Evolutionary conservation across 2,113 vertebrate genomes (phyloP), one percentile per base, ranked within the genome.

Genomic region (Elachura formosa): DNA sequence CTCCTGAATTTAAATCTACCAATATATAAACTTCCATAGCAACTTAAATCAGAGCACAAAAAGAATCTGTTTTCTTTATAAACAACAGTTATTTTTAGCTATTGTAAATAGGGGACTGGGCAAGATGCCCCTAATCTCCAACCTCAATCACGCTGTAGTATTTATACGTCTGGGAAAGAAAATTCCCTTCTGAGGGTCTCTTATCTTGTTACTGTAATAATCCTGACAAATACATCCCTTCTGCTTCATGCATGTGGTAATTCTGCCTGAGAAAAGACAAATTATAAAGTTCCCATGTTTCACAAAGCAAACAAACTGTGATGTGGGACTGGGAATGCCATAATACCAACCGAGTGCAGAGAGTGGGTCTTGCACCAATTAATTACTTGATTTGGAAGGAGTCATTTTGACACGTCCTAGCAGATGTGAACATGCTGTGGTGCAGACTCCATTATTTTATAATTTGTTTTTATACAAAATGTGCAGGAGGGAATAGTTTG

Each of bases 1-100:
- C 74, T 84, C 36, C 58, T 84, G 89, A 91, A 94, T 87, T 82
- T 56, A 92, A 91, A 79, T 84, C 68, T 75, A 48, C 62, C 16
- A 54, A 75, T 34, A 52, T 12, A 61, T 26, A 58, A 82, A 61
- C n/a, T 72, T 82, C 33, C 18, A 69, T 28, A 45, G 22, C 16
- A 33, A 52, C 64, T 89, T 84, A 76, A 64, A 68, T 46, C 38
- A 79, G 61, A 86, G 9, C 34, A 86, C 26, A 51, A 46, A 62
- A 93, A 61, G 20, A 84, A n/a, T n/a, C 14, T 66, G 5, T 78
- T 93, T 55, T 28, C 14, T 78, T 21, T 40, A 59, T 78, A 84
- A 63, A 34, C 14, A 77, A 40, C 6, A 45, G 22, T 38, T 87
- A 21, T 83, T 94, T 83, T 83, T 58, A 41, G 36, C 20, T 54